These are phyloP conservation scores for Cochlearius cochlearius DNA, from an alignment of 2,113 vertebrate species.

Conservation along the genomic window DNA sequence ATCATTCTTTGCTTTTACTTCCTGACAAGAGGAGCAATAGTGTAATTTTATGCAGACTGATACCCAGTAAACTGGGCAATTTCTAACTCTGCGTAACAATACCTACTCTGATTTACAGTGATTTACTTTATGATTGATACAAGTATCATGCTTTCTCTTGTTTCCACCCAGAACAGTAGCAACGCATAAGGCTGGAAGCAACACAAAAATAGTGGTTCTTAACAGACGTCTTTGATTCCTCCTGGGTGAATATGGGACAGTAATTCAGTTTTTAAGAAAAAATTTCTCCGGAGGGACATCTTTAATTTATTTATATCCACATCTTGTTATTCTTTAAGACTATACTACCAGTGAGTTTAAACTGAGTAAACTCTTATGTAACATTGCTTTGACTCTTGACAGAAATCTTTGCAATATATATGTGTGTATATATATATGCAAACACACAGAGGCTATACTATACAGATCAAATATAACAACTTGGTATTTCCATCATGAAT, in stretches of 20 bases:
- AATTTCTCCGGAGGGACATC: not conserved
- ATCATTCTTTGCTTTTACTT: conserved; percentile 4
- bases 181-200: not conserved
- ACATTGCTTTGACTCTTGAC: not conserved
- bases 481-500: not conserved
- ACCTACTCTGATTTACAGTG: not conserved
- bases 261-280: not conserved
- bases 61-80: not conserved
- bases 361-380: not conserved
- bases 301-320: not conserved
- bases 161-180: not conserved
- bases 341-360: not conserved
- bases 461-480: not conserved
- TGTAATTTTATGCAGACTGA: not conserved
- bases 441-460: not conserved
- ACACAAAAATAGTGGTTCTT: not conserved
- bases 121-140: not conserved
- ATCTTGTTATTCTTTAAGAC: not conserved
- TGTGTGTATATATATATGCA: not conserved
- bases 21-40: not conserved
- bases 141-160: not conserved
- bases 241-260: not conserved
- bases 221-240: not conserved
- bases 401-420: not conserved
- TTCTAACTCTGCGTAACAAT: not conserved